phyloP scores from a whole-genome alignment of 2,888 invertebrate species.

The Phytoseiulus persimilis region DNA sequence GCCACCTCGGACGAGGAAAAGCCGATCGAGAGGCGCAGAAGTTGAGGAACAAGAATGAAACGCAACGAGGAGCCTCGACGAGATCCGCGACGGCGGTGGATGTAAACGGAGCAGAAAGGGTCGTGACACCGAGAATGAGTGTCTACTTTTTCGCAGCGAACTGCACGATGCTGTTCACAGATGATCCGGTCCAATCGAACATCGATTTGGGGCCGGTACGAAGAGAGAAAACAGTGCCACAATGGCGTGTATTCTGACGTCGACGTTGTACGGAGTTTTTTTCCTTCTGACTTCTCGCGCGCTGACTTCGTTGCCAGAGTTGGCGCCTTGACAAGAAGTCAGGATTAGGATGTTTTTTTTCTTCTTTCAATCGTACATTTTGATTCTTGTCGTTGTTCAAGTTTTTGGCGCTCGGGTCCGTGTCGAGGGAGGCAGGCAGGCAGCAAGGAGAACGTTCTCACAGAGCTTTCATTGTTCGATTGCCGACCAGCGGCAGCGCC shows the following conservation, averaged over 20 bases:
- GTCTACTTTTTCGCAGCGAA: not conserved
- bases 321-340: not conserved
- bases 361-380: not conserved
- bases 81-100: no score
- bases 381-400: not conserved
- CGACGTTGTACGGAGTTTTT: not conserved
- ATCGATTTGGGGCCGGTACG: not conserved
- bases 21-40: not conserved
- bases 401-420: not conserved
- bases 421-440: not conserved
- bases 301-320: not conserved
- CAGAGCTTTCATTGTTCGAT: not conserved
- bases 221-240: not conserved
- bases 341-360: not conserved
- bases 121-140: not conserved
- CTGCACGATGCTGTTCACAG: not conserved
- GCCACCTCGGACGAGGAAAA: not conserved
- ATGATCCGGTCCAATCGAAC: not conserved
- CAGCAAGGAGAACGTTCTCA: not conserved
- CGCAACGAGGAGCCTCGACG: no score
- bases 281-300: not conserved
- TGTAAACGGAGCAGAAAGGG: not conserved
- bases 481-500: not conserved
- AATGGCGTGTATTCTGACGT: not conserved
- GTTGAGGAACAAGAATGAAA: no score